phyloP scores from a whole-genome alignment of 2,113 vertebrate species.

The Mohoua ochrocephala region DNA sequence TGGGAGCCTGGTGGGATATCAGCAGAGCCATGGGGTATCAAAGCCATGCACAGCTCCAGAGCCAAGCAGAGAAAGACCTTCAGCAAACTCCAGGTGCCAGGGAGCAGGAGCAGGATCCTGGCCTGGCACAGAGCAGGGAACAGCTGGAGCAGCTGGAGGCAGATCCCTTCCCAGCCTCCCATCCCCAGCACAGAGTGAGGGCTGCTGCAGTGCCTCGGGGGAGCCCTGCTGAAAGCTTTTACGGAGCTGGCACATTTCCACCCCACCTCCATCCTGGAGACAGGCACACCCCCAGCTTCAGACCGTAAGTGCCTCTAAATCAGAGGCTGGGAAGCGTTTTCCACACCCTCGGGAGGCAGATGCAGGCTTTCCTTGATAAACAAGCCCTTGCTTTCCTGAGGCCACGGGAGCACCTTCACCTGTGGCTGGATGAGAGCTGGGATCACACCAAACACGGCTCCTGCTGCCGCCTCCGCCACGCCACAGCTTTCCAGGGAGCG shows the following conservation, averaged over 20 bases:
- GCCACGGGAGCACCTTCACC: fast-evolving
- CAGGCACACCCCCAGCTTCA: not conserved
- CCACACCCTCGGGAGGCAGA: not conserved
- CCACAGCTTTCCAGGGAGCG: not conserved
- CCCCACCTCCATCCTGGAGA: not conserved
- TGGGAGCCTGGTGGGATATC: fast-evolving
- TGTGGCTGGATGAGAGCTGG: not conserved
- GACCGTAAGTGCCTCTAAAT: not conserved
- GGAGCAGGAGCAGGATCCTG: not conserved
- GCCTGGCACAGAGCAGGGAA: not conserved
- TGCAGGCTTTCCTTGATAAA: not conserved
- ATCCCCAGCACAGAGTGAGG: not conserved
- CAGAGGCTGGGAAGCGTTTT: not conserved
- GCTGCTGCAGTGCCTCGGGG: not conserved
- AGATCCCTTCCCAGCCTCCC: not conserved
- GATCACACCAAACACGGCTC: fast-evolving
- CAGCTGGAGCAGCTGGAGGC: not conserved
- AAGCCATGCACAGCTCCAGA: fast-evolving
- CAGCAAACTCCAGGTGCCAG: not conserved
- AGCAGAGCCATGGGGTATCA: not conserved
- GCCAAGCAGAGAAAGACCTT: not conserved
- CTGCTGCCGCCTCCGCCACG: fast-evolving
- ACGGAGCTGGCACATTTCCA: not conserved
- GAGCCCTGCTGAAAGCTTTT: conserved; percentile 33
- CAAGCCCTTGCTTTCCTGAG: not conserved